These are phyloP conservation scores for Oncopodura yosiiana DNA, from an alignment of 1,140 invertebrate species.

Conservation along the genomic window DNA sequence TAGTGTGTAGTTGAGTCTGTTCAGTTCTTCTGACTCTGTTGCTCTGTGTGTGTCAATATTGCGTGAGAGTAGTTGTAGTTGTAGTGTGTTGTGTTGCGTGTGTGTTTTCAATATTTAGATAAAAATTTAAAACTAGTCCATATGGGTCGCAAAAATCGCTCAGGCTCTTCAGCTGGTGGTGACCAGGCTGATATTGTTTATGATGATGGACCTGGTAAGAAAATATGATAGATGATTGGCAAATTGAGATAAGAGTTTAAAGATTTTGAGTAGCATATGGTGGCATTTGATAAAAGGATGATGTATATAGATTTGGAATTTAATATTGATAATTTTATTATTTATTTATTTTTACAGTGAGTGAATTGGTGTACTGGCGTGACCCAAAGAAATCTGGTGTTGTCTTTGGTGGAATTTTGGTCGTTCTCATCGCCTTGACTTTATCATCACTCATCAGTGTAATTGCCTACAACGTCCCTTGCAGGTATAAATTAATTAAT, in stretches of 20 bases:
- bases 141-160: slow-evolving; percentile 35
- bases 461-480: slow-evolving; percentile 78
- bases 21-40: no score
- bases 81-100: not conserved
- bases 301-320: not conserved
- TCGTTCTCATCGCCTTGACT: slow-evolving; percentile 79
- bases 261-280: not conserved
- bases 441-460: slow-evolving; percentile 93
- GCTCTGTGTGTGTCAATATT: no score
- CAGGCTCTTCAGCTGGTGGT: slow-evolving; percentile 9
- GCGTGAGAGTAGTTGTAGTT: no score
- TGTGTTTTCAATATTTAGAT: not conserved
- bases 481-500: no score
- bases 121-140: slow-evolving; percentile 27
- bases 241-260: not conserved
- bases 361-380: slow-evolving; percentile 93
- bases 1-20: no score
- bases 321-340: not conserved
- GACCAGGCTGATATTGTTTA: slow-evolving; percentile 14
- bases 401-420: slow-evolving; percentile 76
- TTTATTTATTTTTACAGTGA: slow-evolving; percentile 58
- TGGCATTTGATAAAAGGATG: not conserved
- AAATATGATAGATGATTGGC: not conserved
- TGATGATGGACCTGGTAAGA: slow-evolving; percentile 34
- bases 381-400: slow-evolving; percentile 86